Conservation (phyloP, 2,113 vertebrate species). For the Anoplopoma fimbria region DNA sequence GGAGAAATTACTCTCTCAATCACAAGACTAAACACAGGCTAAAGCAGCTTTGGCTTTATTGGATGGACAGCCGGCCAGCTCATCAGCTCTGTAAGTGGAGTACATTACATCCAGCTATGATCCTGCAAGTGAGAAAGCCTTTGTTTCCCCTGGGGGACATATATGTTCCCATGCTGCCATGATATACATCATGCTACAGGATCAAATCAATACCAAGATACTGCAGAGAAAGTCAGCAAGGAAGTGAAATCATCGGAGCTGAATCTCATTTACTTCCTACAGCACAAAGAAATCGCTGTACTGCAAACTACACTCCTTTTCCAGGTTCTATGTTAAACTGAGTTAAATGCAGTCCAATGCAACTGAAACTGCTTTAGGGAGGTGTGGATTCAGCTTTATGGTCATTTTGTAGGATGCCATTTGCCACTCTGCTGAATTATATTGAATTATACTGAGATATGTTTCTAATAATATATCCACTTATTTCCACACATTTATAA, state of each 20-base stretch:
- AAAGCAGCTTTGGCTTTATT: slow-evolving; percentile 45
- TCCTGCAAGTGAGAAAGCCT: slow-evolving; percentile 51
- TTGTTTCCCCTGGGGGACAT: slow-evolving; percentile 40
- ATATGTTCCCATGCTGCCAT: slow-evolving; percentile 43
- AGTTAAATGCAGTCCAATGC: slow-evolving; percentile 28
- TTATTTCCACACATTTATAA: neutral
- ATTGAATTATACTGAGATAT: neutral
- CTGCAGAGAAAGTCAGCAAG: slow-evolving; percentile 33
- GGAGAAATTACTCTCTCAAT: slow-evolving; percentile 9
- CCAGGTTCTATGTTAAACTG: slow-evolving; percentile 17
- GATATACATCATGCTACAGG: slow-evolving; percentile 40
- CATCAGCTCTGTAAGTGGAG: slow-evolving; percentile 56
- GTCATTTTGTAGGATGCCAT: neutral
- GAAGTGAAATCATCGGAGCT: slow-evolving; percentile 43
- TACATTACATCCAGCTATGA: slow-evolving; percentile 49
- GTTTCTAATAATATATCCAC: neutral
- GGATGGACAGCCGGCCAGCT: slow-evolving; percentile 20
- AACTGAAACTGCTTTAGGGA: slow-evolving; percentile 2
- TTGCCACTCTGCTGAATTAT: neutral
- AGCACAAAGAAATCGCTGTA: neutral
- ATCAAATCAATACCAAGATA: slow-evolving; percentile 59
- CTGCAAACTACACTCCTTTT: neutral
- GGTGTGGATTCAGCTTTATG: slow-evolving; percentile 1
- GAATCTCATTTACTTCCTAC: slow-evolving; percentile 22
- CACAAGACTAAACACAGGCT: slow-evolving; percentile 13